Percentiles rank a stretch among this genome's conserved stretches.
Conservation (phyloP, 2,888 invertebrate genomes). For the Phortica magna region DNA sequence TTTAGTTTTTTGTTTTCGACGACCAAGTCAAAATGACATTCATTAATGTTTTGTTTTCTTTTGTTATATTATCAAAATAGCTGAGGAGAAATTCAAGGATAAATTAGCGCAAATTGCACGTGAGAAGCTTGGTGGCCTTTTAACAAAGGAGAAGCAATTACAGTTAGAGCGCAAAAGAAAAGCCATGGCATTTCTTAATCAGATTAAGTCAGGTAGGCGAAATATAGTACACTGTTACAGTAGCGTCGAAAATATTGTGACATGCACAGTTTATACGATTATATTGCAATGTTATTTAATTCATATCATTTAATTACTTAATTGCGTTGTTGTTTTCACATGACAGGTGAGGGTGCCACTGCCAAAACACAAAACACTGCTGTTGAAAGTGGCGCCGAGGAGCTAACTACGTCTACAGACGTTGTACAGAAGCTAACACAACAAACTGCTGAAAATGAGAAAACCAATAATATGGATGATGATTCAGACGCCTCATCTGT, state of each 20-base stretch:
- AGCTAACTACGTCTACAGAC: slow-evolving; percentile 35
- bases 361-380: neutral
- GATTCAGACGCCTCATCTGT: slow-evolving; percentile 75
- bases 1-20: neutral
- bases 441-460: slow-evolving; percentile 13
- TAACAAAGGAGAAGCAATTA: slow-evolving; percentile 80
- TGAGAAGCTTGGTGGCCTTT: slow-evolving; percentile 81
- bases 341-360: slow-evolving; percentile 51
- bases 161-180: slow-evolving; percentile 88
- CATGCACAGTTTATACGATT: no score
- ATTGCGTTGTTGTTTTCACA: neutral
- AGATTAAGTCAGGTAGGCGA: slow-evolving; percentile 70
- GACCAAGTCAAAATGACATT: neutral
- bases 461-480: slow-evolving; percentile 41
- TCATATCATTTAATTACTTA: neutral
- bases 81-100: slow-evolving; percentile 82
- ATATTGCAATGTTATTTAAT: no score
- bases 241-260: no score
- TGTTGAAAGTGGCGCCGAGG: slow-evolving; percentile 45
- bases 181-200: slow-evolving; percentile 87
- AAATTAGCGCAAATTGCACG: slow-evolving; percentile 81
- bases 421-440: neutral
- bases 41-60: neutral
- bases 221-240: neutral
- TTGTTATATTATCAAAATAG: slow-evolving; percentile 58